Base-by-base conservation (phyloP, 2,888 invertebrate genomes). In the Apodemia mormo region DNA sequence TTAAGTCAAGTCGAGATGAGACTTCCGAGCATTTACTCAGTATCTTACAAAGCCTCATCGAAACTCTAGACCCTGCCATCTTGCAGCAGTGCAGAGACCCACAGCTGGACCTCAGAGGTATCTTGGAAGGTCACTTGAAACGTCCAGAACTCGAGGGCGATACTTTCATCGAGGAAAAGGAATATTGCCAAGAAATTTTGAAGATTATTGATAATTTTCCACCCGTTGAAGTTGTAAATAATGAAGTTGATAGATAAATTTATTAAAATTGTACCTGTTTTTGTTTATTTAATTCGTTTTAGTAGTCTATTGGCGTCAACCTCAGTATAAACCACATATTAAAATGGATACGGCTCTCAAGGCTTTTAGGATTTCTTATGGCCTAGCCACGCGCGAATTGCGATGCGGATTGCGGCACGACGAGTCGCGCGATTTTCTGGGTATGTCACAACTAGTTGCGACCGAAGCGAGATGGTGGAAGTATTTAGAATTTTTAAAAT, bases 11-110 rank as follows among this genome's bases (percentile, higher is more conserved):
- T 0, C 79, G 83, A 0, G 83, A 87, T 54, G 80, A 82, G 0
- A 79, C 83, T 2, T 82, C 91, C 0, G 90, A 90, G 64, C 90
- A 92, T 33, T 64, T 92, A 0, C 81, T 93, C 1, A 79, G 81
- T 70, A 78, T 88, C 1, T 77, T 93, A 1, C 70, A 80, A 0
- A 75, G 80, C 0, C 73, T 92, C 2, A 61, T 86, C 0, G 81
- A 83, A 0, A 77, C 77, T 12, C 37, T 71, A 1, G 81, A 88
- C 30, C 74, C 79, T 0, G 73, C 71, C 0, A 78, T 85, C 1
- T 49, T 89, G 3, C 64, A 71, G 0, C 87, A 89, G 70, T 86
- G 84, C 74, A 73, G 74, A 10, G 82, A 86, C 68, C 83, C 85
- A 0, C 68, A 67, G 0, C 65, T 85, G 0, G 78, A 78, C 12